Base-by-base conservation (phyloP, 2,113 vertebrate species). In the Tragelaphus buxtoni region DNA sequence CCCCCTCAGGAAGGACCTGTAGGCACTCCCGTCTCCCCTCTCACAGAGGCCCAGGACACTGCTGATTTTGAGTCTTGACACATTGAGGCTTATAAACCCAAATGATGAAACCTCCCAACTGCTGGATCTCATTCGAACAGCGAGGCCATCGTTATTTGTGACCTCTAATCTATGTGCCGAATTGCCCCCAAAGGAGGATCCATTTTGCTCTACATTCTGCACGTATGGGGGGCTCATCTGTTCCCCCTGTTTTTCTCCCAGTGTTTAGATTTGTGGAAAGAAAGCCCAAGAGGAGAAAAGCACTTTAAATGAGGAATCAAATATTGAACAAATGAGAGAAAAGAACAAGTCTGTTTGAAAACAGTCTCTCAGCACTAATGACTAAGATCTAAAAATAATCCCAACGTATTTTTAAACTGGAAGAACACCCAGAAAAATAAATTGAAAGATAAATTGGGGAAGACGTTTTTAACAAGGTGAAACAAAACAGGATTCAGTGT, bases 301-400 rank as follows among this genome's bases (percentile, higher is more conserved):
- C 35, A 9, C 77, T 51, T 95, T 88, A 92, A 92, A 86, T 84
- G 86, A 88, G 45, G 84, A 90, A 95, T 60, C 51, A 85, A 92
- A 97, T 85, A 97, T 56, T 55, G 90, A 96, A 79, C 81, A 76
- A 94, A 95, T 28, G 88, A 96, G 84, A 88, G 82, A 82, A 90
- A 88, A 97, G 90, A 96, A 92, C 63, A 94, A 95, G 90, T 90
- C 88, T 96, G 88, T 98, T 97, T 98, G 97, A 80, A 98, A 97
- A 97, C 90, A 96, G 88, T 55, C 83, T 97, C 85, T 63, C 35
- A 26, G 90, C 81, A 61, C 94, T 97, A 97, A 97, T 97, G 92
- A 97, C 77, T 56, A 65, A 92, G 94, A 74, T 94, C 98, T 97
- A 97, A 98, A 97, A 98, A 98, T 97, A 97, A 97, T 30, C 76